Evolutionary conservation across 2,113 vertebrate genomes (phyloP).

Genomic region (Alligator sinensis): DNA sequence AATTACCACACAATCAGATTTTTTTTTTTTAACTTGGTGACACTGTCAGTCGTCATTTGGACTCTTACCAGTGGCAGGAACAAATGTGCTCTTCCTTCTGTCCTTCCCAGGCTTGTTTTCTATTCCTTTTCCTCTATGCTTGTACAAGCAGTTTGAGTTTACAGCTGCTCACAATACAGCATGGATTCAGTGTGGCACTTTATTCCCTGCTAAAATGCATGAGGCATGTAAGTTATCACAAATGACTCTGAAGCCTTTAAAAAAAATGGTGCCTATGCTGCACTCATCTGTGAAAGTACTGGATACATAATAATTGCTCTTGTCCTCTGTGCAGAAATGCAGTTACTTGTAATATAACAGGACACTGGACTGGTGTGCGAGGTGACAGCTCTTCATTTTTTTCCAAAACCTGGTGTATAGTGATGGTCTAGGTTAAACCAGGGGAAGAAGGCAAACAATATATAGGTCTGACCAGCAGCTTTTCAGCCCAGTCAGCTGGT

Average conservation of each 20-base stretch:
- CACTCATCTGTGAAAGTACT: fast-evolving
- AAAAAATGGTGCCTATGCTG: neutral
- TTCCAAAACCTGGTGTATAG: neutral
- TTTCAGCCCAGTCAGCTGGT: no score
- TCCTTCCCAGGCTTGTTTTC: neutral
- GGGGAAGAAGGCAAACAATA: neutral
- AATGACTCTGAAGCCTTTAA: neutral
- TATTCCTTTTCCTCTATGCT: neutral
- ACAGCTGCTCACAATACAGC: neutral
- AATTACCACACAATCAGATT: neutral
- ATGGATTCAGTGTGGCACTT: neutral
- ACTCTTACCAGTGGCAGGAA: conserved; percentile 54
- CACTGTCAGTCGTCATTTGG: conserved; percentile 20
- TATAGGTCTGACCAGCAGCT: neutral
- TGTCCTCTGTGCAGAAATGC: neutral
- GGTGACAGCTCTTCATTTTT: fast-evolving
- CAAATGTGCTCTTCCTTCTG: conserved; percentile 69
- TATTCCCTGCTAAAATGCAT: neutral
- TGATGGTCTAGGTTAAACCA: neutral
- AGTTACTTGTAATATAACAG: neutral
- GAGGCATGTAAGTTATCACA: neutral
- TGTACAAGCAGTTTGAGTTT: neutral
- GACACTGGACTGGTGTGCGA: fast-evolving
- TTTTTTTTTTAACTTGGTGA: conserved; percentile 16
- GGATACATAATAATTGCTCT: neutral